A percentile compares a stretch with the other conserved stretches of the same genome.
phyloP scores from a whole-genome alignment of 2,797 vertebrate genomes.

The Rhabdophis nuchalis region DNA sequence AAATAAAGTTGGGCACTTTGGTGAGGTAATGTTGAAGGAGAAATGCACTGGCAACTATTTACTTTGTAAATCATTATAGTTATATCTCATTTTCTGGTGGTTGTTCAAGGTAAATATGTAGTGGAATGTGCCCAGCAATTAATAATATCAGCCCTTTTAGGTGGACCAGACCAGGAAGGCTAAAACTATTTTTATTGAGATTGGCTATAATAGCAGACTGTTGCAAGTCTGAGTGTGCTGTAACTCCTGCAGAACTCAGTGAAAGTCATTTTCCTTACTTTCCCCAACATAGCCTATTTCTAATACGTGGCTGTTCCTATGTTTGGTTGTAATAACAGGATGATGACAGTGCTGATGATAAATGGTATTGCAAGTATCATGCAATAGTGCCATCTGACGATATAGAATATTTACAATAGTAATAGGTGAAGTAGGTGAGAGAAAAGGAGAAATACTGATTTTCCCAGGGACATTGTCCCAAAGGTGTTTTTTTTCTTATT shows the following conservation, averaged over 20 bases:
- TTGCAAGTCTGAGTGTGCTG: neutral
- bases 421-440: neutral
- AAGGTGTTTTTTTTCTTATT: no score
- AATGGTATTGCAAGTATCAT: neutral
- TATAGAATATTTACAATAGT: neutral
- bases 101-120: neutral
- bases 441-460: neutral
- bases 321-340: neutral
- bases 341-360: neutral
- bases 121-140: neutral
- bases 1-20: neutral
- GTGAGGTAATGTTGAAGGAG: neutral
- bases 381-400: neutral
- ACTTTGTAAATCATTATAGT: neutral
- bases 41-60: neutral
- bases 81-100: neutral
- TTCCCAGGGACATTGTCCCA: no score
- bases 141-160: neutral
- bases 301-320: neutral
- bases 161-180: neutral
- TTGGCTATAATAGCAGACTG: neutral
- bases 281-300: neutral
- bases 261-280: neutral
- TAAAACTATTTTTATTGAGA: neutral
- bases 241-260: neutral